Conservation (phyloP, 2,888 invertebrate species). For the Chloroclystis v-ata region DNA sequence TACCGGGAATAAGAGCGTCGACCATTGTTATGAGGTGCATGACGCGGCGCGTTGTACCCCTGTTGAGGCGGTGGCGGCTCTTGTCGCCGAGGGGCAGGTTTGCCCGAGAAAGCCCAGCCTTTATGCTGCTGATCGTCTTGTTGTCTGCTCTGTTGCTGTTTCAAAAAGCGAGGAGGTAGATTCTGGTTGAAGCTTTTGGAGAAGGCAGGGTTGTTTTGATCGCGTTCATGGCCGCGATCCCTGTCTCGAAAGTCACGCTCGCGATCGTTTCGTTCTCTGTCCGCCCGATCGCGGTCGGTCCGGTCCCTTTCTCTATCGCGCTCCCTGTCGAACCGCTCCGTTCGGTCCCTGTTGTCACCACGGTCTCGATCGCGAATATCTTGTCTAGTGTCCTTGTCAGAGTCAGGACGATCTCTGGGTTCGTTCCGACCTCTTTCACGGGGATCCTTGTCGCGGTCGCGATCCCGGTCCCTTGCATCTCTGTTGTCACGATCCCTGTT, state of each 20-base stretch:
- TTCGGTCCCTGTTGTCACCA: conserved; percentile 40
- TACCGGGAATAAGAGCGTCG: conserved; percentile 71
- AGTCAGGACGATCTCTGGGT: conserved; percentile 38
- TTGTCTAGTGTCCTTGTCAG: conserved; percentile 43
- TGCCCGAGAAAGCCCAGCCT: conserved; percentile 65
- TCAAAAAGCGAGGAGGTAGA: conserved; percentile 91
- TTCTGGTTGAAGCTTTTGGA: conserved; percentile 88
- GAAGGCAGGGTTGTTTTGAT: conserved; percentile 80
- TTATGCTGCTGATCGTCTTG: conserved; percentile 64
- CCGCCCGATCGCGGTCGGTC: conserved; percentile 40
- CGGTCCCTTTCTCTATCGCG: conserved; percentile 29
- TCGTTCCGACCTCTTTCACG: conserved; percentile 43
- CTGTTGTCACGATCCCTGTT: conserved; percentile 35
- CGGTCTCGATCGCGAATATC: conserved; percentile 55
- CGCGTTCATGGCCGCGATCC: conserved; percentile 58
- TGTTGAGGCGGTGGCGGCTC: conserved; percentile 48
- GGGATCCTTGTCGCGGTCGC: conserved; percentile 41
- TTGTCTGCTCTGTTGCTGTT: conserved; percentile 82
- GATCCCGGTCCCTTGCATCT: conserved; percentile 40
- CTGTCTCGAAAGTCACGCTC: conserved; percentile 48
- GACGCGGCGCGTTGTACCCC: conserved; percentile 59
- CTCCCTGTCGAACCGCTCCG: conserved; percentile 40
- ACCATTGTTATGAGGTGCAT: conserved; percentile 56
- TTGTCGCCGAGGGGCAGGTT: conserved; percentile 59
- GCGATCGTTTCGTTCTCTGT: conserved; percentile 30